A percentile compares a stretch with the other conserved stretches of the same genome.
phyloP scores from a whole-genome alignment of 2,888 invertebrate species.

The Anthoptus insignis region DNA sequence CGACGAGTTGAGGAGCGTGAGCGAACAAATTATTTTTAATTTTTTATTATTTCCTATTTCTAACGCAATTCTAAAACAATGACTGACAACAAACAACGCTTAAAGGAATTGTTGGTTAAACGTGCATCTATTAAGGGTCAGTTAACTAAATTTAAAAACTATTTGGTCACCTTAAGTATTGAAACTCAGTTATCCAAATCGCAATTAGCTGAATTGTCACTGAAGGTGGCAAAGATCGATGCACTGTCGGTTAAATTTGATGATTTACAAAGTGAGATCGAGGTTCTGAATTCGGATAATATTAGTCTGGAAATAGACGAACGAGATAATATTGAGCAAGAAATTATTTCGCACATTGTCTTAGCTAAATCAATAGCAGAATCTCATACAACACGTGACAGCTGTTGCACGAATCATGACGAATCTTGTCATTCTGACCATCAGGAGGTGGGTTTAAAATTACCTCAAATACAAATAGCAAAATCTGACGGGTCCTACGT shows the following conservation, averaged over 20 bases:
- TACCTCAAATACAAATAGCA: conserved; percentile 32
- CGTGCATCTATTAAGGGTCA: conserved; percentile 30
- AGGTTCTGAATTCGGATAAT: conserved; percentile 35
- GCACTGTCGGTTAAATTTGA: conserved; percentile 28
- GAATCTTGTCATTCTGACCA: too few relatives aligned
- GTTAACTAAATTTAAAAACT: conserved; percentile 40
- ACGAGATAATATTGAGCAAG: conserved; percentile 29
- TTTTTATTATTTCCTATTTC: too few relatives aligned
- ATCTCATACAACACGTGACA: too few relatives aligned
- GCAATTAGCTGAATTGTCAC: conserved; percentile 13
- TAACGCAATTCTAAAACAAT: too few relatives aligned
- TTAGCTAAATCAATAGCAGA: not conserved
- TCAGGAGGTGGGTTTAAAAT: conserved; percentile 20
- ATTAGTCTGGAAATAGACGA: conserved; percentile 29
- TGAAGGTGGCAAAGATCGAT: conserved; percentile 28
- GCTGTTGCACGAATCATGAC: too few relatives aligned
- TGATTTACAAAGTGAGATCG: conserved; percentile 39
- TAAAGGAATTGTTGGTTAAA: conserved; percentile 2
- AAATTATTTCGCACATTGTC: conserved; percentile 20
- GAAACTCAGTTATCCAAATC: not conserved
- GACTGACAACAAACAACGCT: too few relatives aligned
- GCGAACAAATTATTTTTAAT: too few relatives aligned
- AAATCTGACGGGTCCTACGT: not conserved
- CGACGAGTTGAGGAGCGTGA: too few relatives aligned
- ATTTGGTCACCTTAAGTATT: conserved; percentile 10